These are phyloP conservation scores for Trematocara nigrifrons DNA, from an alignment of 2,113 vertebrate species.

Conservation along the genomic window DNA sequence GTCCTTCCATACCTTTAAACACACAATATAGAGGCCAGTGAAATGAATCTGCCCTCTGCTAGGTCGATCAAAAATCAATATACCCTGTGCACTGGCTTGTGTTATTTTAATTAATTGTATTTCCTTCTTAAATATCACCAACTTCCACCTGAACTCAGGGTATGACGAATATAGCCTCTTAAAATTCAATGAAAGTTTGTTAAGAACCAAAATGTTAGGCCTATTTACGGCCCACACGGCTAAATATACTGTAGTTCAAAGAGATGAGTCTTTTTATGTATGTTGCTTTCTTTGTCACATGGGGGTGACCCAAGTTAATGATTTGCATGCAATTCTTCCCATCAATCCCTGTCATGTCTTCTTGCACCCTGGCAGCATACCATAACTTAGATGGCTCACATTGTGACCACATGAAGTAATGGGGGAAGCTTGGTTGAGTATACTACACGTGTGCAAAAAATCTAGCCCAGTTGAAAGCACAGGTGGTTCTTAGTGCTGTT, in stretches of 20 bases:
- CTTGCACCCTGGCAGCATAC: conserved; percentile 60
- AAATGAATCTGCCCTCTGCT: background rate
- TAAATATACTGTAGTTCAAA: conserved; percentile 55
- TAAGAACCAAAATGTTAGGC: background rate
- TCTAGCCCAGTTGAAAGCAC: conserved; percentile 29
- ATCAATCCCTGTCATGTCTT: conserved; percentile 61
- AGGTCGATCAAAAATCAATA: background rate
- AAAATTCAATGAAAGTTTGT: background rate
- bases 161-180: background rate
- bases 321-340: conserved; percentile 71
- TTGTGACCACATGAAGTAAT: conserved; percentile 73
- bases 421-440: conserved; percentile 50
- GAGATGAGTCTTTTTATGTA: conserved; percentile 53
- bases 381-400: conserved; percentile 68
- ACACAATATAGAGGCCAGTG: conserved; percentile 5
- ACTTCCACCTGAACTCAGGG: background rate
- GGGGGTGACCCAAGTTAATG: conserved; percentile 69
- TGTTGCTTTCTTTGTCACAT: conserved; percentile 65
- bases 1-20: conserved; percentile 34
- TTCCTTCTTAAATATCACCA: background rate
- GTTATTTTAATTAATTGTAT: background rate
- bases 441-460: conserved; percentile 53
- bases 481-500: conserved; percentile 49
- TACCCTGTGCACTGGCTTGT: background rate
- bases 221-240: conserved; percentile 33